Evolutionary conservation across 2,888 invertebrate species (phyloP), one percentile per base, ranked within the genome.

Genomic region (Coelogynopora nodosa): DNA sequence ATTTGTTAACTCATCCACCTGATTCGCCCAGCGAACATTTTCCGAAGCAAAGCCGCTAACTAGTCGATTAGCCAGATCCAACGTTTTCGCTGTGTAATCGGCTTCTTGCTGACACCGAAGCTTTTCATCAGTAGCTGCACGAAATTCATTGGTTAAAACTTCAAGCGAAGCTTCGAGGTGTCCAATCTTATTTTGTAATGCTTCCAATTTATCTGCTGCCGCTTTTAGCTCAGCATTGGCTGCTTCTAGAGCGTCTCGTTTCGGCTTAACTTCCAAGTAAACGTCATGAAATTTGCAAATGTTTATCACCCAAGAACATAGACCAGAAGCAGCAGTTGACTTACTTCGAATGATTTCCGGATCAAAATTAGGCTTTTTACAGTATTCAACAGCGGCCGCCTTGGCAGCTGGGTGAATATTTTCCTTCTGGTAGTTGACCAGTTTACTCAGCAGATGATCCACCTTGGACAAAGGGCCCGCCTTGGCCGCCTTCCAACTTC

Each of bases 401-500:
- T 95, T 96, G 87, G 97, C 95, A 91, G 96, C 96, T 0, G 97
- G 96, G 91, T 97, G 97, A 89, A 98, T 97, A 90, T 97, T 96
- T 93, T 98, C 97, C 91, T 98, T 98, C 91, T 98, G 97, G 91
- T 97, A 97, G 91, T 95, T 95, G 84, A 96, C 95, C 0, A 98
- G 93, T 0, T 94, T 92, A 91, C 97, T 97, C 86, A 98, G 92
- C 91, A 98, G 97, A 26, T 29, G 23, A 67, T 95, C 93, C 90
- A 97, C 97, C 0, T 97, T 92, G 93, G 97, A 97, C 0, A 96
- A 96, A 97, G 97, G 97, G 88, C 94, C 94, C 30, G 89, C 88
- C 94, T 98, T 98, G 28, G 96, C 96, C 10, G 96, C 94, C 92
- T 97, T 98, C 98, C 98, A 98, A 89, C 96, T 96, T 88, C 96